Base-by-base conservation (phyloP, 2,113 vertebrate species). In the Cariama cristata region DNA sequence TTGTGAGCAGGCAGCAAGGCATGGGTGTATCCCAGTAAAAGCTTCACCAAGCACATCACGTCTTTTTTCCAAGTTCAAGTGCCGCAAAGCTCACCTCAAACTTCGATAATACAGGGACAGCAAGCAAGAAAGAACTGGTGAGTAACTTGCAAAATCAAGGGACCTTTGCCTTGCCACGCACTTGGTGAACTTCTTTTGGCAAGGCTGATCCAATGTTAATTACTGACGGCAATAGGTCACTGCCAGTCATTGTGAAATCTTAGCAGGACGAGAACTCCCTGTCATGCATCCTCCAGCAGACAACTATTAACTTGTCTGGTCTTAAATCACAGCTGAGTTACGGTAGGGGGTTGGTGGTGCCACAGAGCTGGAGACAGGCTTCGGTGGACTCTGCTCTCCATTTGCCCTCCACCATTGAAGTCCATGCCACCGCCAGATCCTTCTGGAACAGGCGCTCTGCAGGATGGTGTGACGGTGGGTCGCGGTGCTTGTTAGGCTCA, bases 181-280 rank as follows among this genome's bases (percentile, higher is more conserved):
- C 19, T 62, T 40, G 24, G 35, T 38, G 63, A 42, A 74, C 91
- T 79, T 81, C 30, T 77, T 77, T 71, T 56, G 83, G 52, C 56
- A 60, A 53, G 68, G 56, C 40, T 52, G 33, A 11, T 24, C 33
- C 28, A 59, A 3, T 16, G 14, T 40, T 94, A 74, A 89, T 94
- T 91, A 72, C 13, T 52, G 23, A 56, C 55, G 35, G 38, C 27
- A 82, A n/a, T 1, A 91, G 44, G 67, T 92, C 47, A 6, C 26
- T 1, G 4, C 52, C 2, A 4, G n/a, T 12, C 6, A 1, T 19
- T 12, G 6, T 4, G 28, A 77, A 40, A 44, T 20, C 33, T 66
- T 8, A 73, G 74, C 47, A 63, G 55, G 47, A 16, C 1, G 14
- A 81, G 28, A 71, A 38, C 2, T 76, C 30, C 38, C 16, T 1